Conservation (phyloP, 92 coral and sea anemone species). For the Zoanthus sociatus region DNA sequence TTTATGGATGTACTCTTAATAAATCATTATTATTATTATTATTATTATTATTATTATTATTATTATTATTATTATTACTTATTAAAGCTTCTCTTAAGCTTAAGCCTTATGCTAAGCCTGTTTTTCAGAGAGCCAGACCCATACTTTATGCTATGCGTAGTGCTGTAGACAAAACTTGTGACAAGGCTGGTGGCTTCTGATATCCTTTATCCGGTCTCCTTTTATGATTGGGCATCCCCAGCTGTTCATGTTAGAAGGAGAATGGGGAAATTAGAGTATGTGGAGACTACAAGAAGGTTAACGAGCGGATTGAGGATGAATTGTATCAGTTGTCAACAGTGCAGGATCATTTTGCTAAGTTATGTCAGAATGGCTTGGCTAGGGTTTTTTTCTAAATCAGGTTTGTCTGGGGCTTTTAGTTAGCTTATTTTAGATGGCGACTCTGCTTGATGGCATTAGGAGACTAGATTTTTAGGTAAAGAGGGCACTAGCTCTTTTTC, state of each 20-base stretch:
- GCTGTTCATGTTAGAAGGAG: too few species aligned
- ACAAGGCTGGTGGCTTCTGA: background rate
- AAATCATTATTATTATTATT: background rate
- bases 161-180: background rate
- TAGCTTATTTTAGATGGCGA: background rate
- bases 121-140: background rate
- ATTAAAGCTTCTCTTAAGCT: background rate
- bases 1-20: background rate
- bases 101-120: background rate
- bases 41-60: too few species aligned
- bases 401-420: background rate
- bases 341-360: background rate
- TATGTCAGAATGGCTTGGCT: background rate
- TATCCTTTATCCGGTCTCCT: background rate
- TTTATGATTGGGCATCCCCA: too few species aligned
- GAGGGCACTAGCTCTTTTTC: background rate
- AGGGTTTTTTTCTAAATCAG: background rate
- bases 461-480: background rate
- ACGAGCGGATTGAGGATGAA: background rate
- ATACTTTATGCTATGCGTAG: background rate
- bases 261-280: background rate
- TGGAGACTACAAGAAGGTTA: background rate
- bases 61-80: too few species aligned
- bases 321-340: background rate
- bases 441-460: background rate